Conservation (phyloP, 2,797 vertebrate genomes). For the Philypnodon macrostomus region DNA sequence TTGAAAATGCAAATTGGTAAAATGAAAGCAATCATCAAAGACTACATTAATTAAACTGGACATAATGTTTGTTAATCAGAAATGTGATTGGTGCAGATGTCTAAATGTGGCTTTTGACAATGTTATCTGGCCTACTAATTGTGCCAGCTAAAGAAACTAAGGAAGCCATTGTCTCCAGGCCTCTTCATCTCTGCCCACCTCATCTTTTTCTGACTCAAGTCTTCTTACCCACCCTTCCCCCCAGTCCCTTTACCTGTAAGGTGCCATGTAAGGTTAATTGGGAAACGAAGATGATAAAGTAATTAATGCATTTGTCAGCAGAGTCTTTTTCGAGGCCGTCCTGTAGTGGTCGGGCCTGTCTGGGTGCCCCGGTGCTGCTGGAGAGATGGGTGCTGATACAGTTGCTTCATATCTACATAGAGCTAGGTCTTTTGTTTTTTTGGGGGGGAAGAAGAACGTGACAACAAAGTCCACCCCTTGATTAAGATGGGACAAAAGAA, state of each 20-base stretch:
- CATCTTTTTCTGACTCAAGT: conserved; percentile 43
- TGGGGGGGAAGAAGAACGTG: conserved; percentile 14
- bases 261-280: conserved; percentile 76
- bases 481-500: conserved; percentile 50
- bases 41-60: conserved; percentile 57
- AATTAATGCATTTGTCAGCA: conserved; percentile 80
- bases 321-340: conserved; percentile 64
- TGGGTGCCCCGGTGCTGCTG: conserved; percentile 38
- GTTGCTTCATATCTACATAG: conserved; percentile 32
- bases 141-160: conserved; percentile 4
- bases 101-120: conserved; percentile 46
- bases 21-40: conserved; percentile 44
- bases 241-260: conserved; percentile 60
- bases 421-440: background rate
- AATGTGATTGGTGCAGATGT: conserved; percentile 27
- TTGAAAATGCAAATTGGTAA: conserved; percentile 51
- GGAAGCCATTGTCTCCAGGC: conserved; percentile 50
- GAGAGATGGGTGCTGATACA: conserved; percentile 55
- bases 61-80: conserved; percentile 53
- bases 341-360: conserved; percentile 37
- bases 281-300: conserved; percentile 73
- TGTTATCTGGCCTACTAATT: conserved; percentile 61
- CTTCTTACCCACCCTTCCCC: conserved; percentile 29
- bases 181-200: conserved; percentile 47
- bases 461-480: conserved; percentile 43